phyloP scores from a whole-genome alignment of 1,140 invertebrate species.

The Drosophila ambigua region DNA sequence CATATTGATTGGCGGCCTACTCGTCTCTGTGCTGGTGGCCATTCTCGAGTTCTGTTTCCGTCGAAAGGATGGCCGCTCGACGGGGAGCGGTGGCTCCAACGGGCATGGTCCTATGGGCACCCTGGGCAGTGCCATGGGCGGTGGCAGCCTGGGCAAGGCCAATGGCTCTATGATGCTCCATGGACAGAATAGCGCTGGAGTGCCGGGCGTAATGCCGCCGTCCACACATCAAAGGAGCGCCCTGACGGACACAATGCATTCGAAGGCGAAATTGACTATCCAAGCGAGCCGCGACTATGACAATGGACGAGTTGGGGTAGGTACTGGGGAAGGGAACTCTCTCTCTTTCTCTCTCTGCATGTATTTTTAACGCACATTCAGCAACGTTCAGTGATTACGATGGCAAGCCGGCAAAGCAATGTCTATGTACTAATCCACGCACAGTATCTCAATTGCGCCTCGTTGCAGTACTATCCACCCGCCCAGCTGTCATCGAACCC shows the following conservation, averaged over 20 bases:
- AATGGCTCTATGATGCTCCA: slow-evolving; percentile 71
- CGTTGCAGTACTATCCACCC: slow-evolving; percentile 91
- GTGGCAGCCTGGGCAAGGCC: slow-evolving; percentile 84
- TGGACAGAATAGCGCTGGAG: slow-evolving; percentile 32
- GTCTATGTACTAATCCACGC: slow-evolving; percentile 41
- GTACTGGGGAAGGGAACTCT: slow-evolving; percentile 12
- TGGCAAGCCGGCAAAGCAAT: slow-evolving; percentile 14
- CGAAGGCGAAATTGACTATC: slow-evolving; percentile 93
- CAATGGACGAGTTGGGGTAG: slow-evolving; percentile 87
- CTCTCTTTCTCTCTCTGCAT: not conserved
- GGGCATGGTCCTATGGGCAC: slow-evolving; percentile 4
- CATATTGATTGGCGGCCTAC: slow-evolving; percentile 96
- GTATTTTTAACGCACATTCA: slow-evolving; percentile 49
- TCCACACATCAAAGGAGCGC: slow-evolving; percentile 89
- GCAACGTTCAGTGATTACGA: not conserved
- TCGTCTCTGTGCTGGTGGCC: slow-evolving; percentile 94
- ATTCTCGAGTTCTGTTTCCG: slow-evolving; percentile 96
- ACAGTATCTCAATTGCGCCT: slow-evolving; percentile 81
- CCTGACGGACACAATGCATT: slow-evolving; percentile 93
- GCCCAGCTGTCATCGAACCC: slow-evolving; percentile 87
- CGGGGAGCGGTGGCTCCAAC: slow-evolving; percentile 35
- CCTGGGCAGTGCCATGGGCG: slow-evolving; percentile 84
- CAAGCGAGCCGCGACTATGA: slow-evolving; percentile 90
- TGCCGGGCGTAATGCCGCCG: slow-evolving; percentile 78
- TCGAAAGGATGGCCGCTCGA: slow-evolving; percentile 85